phyloP scores from a whole-genome alignment of 2,113 vertebrate species.

The Ardeotis arabs region DNA sequence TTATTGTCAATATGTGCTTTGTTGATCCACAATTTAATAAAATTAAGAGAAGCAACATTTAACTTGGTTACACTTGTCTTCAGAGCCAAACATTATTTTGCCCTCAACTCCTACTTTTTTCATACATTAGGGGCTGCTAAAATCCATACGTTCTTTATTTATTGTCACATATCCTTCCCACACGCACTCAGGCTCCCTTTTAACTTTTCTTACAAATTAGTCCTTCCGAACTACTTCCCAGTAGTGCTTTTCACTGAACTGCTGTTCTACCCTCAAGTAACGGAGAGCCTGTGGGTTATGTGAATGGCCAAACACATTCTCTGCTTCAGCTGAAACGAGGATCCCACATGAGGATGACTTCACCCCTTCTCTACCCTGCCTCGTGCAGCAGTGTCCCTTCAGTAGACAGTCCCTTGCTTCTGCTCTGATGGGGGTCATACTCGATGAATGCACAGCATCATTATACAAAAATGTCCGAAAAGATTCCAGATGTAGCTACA shows the following conservation, averaged over 20 bases:
- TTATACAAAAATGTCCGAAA: not conserved
- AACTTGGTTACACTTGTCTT: not conserved
- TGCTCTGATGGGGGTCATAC: not conserved
- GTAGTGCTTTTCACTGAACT: not conserved
- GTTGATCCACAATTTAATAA: not conserved
- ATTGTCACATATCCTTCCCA: not conserved
- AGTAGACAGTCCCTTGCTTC: not conserved
- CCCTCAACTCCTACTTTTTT: not conserved
- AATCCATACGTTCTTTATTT: not conserved
- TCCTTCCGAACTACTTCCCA: not conserved
- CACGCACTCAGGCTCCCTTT: not conserved
- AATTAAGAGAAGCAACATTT: not conserved
- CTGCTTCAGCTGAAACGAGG: not conserved
- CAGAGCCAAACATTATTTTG: not conserved
- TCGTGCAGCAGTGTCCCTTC: not conserved
- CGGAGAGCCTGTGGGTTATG: fast-evolving
- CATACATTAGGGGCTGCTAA: not conserved
- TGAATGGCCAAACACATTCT: not conserved
- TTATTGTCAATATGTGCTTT: not conserved
- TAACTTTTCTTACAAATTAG: not conserved
- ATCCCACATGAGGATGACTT: not conserved
- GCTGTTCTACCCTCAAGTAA: not conserved
- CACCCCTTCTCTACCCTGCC: not conserved
- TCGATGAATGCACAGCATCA: not conserved
- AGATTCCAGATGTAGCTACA: not conserved